phyloP scores from a whole-genome alignment of 2,113 vertebrate genomes.

The Edolisoma coerulescens region DNA sequence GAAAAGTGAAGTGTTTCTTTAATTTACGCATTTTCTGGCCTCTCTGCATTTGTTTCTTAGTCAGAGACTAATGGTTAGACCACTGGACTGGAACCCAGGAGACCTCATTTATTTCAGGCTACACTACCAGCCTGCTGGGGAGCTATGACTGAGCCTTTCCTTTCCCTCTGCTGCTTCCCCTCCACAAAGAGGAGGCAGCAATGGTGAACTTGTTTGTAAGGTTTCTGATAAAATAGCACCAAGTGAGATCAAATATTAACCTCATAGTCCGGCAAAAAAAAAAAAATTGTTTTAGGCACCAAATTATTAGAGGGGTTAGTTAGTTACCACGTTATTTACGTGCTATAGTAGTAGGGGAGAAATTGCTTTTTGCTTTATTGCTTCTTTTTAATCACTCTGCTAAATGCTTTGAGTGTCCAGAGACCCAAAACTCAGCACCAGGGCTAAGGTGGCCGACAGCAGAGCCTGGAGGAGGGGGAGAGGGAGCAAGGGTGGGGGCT shows the following conservation, averaged over 20 bases:
- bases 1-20: neutral
- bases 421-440: neutral
- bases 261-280: neutral
- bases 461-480: neutral
- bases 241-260: neutral
- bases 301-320: neutral
- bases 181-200: neutral
- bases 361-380: neutral
- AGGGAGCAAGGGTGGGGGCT: neutral
- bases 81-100: constrained; percentile 50
- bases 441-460: neutral
- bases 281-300: neutral
- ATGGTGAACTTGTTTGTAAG: neutral
- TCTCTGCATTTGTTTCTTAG: constrained; percentile 49
- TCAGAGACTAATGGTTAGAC: constrained; percentile 54
- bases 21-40: constrained; percentile 27
- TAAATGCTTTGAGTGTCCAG: neutral
- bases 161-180: neutral
- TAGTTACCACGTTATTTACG: neutral
- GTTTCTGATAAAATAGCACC: neutral
- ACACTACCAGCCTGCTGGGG: constrained; percentile 7
- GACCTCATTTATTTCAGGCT: constrained; percentile 53
- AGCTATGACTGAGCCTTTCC: neutral
- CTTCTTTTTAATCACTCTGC: neutral
- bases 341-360: neutral